A percentile compares a stretch with the other conserved stretches of the same genome.
Conservation (phyloP, 2,113 vertebrate species). For the Erythrocercus mccallii region DNA sequence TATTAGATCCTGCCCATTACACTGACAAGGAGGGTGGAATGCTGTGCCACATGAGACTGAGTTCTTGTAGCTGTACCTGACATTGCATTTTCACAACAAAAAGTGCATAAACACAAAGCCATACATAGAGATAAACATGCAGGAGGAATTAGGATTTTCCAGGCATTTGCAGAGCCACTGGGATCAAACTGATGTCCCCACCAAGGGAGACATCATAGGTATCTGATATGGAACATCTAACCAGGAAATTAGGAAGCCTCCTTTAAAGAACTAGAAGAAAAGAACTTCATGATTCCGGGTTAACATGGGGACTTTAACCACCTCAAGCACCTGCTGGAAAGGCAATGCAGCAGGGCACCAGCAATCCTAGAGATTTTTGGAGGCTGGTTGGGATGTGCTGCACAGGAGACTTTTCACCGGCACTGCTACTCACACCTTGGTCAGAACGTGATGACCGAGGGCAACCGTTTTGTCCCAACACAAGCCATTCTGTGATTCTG, state of each 20-base stretch:
- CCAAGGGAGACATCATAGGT: background rate
- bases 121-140: background rate
- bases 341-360: background rate
- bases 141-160: background rate
- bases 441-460: rapidly evolving
- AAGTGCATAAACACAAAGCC: background rate
- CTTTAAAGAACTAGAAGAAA: background rate
- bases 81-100: background rate
- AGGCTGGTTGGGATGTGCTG: background rate
- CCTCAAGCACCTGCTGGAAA: background rate
- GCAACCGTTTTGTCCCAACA: background rate
- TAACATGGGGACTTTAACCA: background rate
- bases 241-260: background rate
- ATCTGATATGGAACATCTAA: background rate
- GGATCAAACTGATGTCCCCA: background rate
- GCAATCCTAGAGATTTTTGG: background rate
- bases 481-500: background rate
- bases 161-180: background rate
- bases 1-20: background rate
- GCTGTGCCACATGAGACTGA: background rate
- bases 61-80: background rate
- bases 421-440: background rate
- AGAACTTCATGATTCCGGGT: background rate
- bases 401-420: background rate
- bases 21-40: background rate